Base-by-base conservation (phyloP, 2,888 invertebrate species). In the Drosophila longiperda region DNA sequence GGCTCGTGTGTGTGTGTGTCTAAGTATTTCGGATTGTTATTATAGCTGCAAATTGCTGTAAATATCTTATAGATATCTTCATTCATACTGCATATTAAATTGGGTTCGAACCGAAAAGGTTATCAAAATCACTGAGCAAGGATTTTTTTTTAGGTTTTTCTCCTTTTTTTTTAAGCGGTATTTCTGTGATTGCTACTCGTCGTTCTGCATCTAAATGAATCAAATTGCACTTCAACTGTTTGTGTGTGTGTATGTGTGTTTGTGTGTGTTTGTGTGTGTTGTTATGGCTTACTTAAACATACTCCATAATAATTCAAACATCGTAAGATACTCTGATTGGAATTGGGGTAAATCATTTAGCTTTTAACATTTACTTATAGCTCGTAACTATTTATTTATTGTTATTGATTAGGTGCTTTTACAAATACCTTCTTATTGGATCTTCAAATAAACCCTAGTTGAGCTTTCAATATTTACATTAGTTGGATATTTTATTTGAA, bases 21-120 rank as follows among this genome's bases (percentile, higher is more conserved):
- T 59, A 23, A 38, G 54, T 71, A 34, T 62, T 62, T 54, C 23
- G 33, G 52, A 69, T 78, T 78, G 79, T 78, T 79, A 74, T 78
- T 78, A 69, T 69, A 45, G 66, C 77, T 78, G 74, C 55, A 77
- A 73, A 77, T 73, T 76, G 78, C 62, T 66, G 81, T 68, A 72
- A 81, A 82, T 68, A 67, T 74, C 66, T 57, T 74, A 33, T 58
- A 61, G 79, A 74, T 75, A 75, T 59, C 60, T 55, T 65, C 74
- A 78, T 69, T 67, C 76, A 76, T 78, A 73, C 66, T 68, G 75
- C 73, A 78, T 58, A 73, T 64, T 42, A 40, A 66, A 78, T 78
- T 53, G 62, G 71, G 36, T 55, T 62, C 48, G 38, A 63, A 20
- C 36, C 26, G 49, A 55, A 36, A 38, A 33, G 55, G 40, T 55